Percentiles rank a stretch among this genome's conserved stretches.
Conservation (phyloP, 2,888 invertebrate genomes). For the Phalangium opilio region DNA sequence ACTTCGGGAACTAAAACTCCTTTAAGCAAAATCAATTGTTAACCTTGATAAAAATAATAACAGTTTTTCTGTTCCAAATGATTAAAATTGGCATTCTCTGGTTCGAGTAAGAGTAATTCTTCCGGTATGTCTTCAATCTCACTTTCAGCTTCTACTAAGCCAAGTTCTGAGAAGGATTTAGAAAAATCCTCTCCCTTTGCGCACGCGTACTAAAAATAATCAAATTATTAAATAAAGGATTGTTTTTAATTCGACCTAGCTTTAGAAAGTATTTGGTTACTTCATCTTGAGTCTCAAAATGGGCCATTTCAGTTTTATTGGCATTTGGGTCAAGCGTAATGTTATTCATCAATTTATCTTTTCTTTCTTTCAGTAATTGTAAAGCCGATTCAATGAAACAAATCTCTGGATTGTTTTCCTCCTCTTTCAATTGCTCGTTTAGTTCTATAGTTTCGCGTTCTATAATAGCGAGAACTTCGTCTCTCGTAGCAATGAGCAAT, state of each 20-base stretch:
- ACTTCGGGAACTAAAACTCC: too few relatives aligned
- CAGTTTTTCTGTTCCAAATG: constrained; percentile 34
- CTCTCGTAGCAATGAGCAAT: constrained; percentile 51
- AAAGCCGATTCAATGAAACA: constrained; percentile 74
- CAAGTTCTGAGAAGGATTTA: too few relatives aligned
- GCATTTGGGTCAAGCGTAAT: background rate
- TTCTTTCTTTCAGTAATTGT: constrained; percentile 37
- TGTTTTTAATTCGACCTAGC: too few relatives aligned
- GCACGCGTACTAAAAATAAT: background rate
- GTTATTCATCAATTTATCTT: background rate
- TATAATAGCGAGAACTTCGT: constrained; percentile 51
- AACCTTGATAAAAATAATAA: constrained; percentile 72
- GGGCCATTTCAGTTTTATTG: too few relatives aligned
- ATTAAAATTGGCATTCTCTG: constrained; percentile 12
- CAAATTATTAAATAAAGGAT: background rate
- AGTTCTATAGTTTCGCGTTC: constrained; percentile 56
- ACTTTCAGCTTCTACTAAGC: too few relatives aligned
- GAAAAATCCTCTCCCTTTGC: background rate
- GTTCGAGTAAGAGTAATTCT: too few relatives aligned
- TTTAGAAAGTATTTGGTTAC: too few relatives aligned
- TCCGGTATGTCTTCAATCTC: too few relatives aligned
- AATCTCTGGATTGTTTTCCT: constrained; percentile 56
- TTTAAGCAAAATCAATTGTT: constrained; percentile 4
- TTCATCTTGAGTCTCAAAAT: too few relatives aligned
- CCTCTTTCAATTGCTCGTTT: constrained; percentile 39